Conservation (phyloP, 2,888 invertebrate species). For the Helobdella robusta region DNA sequence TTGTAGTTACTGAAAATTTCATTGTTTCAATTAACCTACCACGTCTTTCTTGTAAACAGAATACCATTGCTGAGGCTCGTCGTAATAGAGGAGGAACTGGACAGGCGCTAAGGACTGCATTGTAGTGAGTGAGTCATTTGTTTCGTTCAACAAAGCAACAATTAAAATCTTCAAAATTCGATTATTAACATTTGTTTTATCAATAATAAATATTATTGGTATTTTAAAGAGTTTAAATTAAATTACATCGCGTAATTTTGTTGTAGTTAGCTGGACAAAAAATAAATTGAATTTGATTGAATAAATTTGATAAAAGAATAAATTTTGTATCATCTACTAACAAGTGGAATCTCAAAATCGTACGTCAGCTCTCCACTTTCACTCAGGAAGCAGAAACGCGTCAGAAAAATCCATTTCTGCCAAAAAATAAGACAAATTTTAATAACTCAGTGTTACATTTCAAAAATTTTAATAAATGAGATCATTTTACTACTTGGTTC, state of each 20-base stretch:
- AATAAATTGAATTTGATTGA: not conserved
- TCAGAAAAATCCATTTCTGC: conserved; percentile 64
- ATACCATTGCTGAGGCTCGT: conserved; percentile 35
- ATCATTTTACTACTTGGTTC: too few species aligned
- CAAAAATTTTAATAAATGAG: too few species aligned
- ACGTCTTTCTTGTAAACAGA: conserved; percentile 33
- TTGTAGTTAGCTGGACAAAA: too few species aligned
- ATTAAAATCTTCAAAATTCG: too few species aligned
- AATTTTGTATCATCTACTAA: not conserved
- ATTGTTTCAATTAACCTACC: conserved; percentile 14
- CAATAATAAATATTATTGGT: too few species aligned
- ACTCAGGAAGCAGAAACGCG: conserved; percentile 80
- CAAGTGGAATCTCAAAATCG: conserved; percentile 63
- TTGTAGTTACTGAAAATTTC: too few species aligned
- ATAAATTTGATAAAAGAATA: not conserved
- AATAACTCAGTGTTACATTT: too few species aligned
- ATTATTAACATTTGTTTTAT: too few species aligned
- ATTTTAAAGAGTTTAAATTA: too few species aligned
- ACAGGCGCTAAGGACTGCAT: conserved; percentile 29
- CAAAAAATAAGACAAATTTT: too few species aligned
- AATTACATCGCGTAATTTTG: too few species aligned
- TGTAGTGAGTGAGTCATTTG: not conserved
- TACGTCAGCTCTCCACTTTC: conserved; percentile 63
- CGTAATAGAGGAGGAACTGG: conserved; percentile 34
- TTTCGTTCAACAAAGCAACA: not conserved